A percentile compares a stretch with the other conserved stretches of the same genome.
Evolutionary conservation across 2,888 invertebrate species (phyloP).

Genomic region (Oscheius myriophilus): DNA sequence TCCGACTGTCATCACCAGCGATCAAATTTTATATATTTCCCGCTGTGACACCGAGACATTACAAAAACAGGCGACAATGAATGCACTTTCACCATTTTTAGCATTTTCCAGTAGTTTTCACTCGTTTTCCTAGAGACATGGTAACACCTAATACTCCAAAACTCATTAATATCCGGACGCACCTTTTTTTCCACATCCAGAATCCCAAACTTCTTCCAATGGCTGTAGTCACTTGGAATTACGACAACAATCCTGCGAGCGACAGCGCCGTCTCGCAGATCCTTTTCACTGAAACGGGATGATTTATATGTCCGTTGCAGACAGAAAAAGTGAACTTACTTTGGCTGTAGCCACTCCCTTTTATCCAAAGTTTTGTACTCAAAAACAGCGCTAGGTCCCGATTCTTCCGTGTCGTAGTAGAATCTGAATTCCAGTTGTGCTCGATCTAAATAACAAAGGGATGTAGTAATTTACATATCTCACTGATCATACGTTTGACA

Average conservation of each 20-base stretch:
- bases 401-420: slow-evolving; percentile 7
- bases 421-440: slow-evolving; percentile 16
- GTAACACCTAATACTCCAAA: no score
- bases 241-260: slow-evolving; percentile 13
- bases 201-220: slow-evolving; percentile 24
- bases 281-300: slow-evolving; percentile 9
- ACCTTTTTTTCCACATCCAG: slow-evolving; percentile 14
- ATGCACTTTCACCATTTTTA: no score
- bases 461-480: background rate
- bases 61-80: no score
- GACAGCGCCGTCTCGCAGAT: slow-evolving; percentile 21
- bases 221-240: slow-evolving; percentile 18
- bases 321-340: slow-evolving; percentile 1
- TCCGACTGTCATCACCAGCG: no score
- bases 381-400: slow-evolving; percentile 3
- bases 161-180: no score
- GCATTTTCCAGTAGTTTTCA: no score
- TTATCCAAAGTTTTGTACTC: slow-evolving; percentile 9
- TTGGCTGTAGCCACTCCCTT: slow-evolving; percentile 19
- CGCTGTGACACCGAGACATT: no score
- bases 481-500: slow-evolving; percentile 28
- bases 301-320: background rate
- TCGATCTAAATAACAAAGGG: slow-evolving; percentile 6
- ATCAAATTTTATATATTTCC: no score
- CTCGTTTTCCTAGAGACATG: no score